phyloP scores from a whole-genome alignment of 2,797 vertebrate species.

The Muraenolepis orangiensis region DNA sequence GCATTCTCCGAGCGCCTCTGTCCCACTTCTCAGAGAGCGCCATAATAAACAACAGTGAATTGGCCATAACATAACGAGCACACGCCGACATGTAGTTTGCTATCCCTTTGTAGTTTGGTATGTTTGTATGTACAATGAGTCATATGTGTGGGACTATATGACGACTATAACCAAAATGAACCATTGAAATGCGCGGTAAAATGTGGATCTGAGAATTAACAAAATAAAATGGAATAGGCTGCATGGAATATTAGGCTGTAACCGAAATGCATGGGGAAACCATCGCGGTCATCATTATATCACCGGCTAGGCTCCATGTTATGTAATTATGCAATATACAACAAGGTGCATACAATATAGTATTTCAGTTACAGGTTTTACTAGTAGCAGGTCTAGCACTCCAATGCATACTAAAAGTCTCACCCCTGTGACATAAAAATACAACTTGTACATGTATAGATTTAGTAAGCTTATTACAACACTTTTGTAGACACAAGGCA shows the following conservation, averaged over 20 bases:
- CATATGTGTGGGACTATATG: too few relatives aligned
- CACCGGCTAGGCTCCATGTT: background rate
- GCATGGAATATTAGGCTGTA: background rate
- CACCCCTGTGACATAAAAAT: background rate
- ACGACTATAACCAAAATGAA: background rate
- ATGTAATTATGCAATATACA: background rate
- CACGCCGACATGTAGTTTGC: conserved; percentile 15
- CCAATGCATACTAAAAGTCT: background rate
- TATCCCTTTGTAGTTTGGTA: background rate
- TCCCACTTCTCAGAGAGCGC: conserved; percentile 61
- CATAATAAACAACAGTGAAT: conserved; percentile 30
- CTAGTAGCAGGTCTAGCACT: background rate
- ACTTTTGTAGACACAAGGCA: background rate
- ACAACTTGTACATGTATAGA: background rate
- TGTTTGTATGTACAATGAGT: too few relatives aligned
- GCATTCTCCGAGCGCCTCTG: conserved; percentile 63
- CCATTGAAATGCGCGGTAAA: background rate
- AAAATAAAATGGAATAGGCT: background rate
- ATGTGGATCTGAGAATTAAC: background rate
- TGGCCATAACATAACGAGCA: conserved; percentile 13
- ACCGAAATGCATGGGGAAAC: background rate
- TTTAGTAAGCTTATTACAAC: background rate
- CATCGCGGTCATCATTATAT: background rate
- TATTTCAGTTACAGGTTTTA: conserved; percentile 1
- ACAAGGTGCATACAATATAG: background rate